A percentile compares a stretch with the other conserved stretches of the same genome.
phyloP scores from a whole-genome alignment of 1,140 invertebrate genomes.

The Orchesella cincta region DNA sequence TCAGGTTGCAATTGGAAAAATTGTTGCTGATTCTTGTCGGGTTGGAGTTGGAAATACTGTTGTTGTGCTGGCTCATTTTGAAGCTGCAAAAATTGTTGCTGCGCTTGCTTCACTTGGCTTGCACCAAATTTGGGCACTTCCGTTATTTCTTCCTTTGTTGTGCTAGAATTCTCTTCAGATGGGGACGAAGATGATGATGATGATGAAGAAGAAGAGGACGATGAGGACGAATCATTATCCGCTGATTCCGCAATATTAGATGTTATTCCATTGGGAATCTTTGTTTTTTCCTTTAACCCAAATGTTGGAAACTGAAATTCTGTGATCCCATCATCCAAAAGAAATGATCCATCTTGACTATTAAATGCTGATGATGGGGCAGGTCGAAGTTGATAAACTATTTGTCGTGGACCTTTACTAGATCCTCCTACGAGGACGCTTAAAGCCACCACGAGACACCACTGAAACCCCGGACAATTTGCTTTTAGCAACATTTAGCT shows the following conservation, averaged over 20 bases:
- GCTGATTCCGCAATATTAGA: not conserved
- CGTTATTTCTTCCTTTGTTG: not conserved
- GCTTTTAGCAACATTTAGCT: too few relatives aligned
- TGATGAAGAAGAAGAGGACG: not conserved
- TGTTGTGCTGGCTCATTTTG: not conserved
- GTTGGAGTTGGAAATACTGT: not conserved
- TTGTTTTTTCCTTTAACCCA: slow-evolving; percentile 16
- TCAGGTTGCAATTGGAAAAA: not conserved
- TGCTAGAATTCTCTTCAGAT: not conserved
- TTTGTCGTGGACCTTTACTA: slow-evolving; percentile 12
- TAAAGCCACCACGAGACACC: slow-evolving; percentile 15
- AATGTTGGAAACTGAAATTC: slow-evolving; percentile 4
- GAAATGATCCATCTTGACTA: not conserved
- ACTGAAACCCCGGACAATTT: slow-evolving; percentile 1
- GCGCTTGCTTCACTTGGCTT: not conserved
- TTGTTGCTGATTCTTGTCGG: not conserved
- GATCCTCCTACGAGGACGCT: not conserved
- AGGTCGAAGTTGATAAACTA: slow-evolving; percentile 1
- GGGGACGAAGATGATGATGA: not conserved
- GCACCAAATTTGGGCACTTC: not conserved
- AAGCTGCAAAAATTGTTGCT: not conserved
- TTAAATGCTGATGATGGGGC: not conserved
- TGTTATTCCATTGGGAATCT: not conserved
- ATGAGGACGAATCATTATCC: not conserved
- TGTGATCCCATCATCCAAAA: slow-evolving; percentile 3